Conservation (phyloP, 1,140 invertebrate species). For the Meloidogyne hapla region DNA sequence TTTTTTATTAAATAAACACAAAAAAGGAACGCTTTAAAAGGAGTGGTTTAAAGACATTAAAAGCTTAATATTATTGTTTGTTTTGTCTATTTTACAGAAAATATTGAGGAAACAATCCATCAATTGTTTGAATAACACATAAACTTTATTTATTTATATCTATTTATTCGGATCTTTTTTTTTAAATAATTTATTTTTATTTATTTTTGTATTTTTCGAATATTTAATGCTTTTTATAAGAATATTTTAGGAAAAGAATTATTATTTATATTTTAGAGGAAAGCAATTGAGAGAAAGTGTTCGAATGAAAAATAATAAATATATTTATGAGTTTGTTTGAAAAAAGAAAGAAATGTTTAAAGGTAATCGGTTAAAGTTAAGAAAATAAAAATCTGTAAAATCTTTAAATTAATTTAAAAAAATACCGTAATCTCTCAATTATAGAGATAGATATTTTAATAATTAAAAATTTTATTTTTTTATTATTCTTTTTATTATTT, state of each 20-base stretch:
- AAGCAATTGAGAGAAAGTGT: not conserved
- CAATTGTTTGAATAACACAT: not conserved
- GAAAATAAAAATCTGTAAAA: no score
- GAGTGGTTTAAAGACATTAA: no score
- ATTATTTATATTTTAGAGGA: not conserved
- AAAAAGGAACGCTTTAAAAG: no score
- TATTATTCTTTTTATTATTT: no score
- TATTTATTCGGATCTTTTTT: not conserved
- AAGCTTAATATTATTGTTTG: not conserved
- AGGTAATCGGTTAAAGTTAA: no score
- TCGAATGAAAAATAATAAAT: conserved; percentile 3
- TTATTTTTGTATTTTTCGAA: not conserved
- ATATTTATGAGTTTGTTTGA: not conserved
- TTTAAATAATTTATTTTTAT: not conserved
- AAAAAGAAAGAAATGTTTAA: not conserved
- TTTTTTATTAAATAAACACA: no score
- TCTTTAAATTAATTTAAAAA: no score
- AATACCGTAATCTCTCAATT: no score
- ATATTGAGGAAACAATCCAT: not conserved
- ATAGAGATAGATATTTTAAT: no score
- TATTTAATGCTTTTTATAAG: not conserved
- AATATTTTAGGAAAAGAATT: not conserved
- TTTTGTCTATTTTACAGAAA: no score
- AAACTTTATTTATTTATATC: not conserved
- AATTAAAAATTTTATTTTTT: no score